phyloP scores from a whole-genome alignment of 2,113 vertebrate genomes.

The Ictalurus punctatus region DNA sequence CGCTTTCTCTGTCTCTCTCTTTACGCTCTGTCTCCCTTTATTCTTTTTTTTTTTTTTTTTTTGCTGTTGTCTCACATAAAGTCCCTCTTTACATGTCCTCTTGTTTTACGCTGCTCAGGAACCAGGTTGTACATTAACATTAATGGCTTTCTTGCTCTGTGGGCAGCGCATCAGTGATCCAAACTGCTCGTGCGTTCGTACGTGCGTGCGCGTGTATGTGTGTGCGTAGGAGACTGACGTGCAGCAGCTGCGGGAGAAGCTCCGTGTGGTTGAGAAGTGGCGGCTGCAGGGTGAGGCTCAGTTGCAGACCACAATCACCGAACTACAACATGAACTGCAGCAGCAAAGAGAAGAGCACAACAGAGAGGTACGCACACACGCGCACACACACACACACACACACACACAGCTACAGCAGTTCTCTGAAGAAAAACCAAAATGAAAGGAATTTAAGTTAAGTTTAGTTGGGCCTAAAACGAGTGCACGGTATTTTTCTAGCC shows the following conservation, averaged over 20 bases:
- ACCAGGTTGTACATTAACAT: neutral
- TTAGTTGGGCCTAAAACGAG: neutral
- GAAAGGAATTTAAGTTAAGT: too few relatives aligned
- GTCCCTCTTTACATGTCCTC: neutral
- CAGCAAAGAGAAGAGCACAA: conserved; percentile 67
- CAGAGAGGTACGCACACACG: conserved; percentile 63
- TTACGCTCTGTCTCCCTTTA: neutral
- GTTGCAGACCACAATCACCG: conserved; percentile 67
- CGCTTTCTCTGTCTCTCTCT: neutral
- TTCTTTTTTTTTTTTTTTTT: neutral
- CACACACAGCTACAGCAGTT: neutral
- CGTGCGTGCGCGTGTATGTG: neutral
- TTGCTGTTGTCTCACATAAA: neutral
- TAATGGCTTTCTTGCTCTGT: neutral
- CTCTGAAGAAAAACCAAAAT: neutral
- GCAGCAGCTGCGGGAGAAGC: conserved; percentile 59
- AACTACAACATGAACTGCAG: conserved; percentile 73
- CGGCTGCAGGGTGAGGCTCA: conserved; percentile 71
- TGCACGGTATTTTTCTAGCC: neutral
- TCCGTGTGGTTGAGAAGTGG: conserved; percentile 72
- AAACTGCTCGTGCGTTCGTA: neutral
- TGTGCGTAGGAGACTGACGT: conserved; percentile 62
- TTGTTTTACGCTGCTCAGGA: neutral
- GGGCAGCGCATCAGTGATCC: neutral
- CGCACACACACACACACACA: neutral